Evolutionary conservation across 1,140 invertebrate genomes (phyloP).

Genomic region (Akabosia matsudoensis): DNA sequence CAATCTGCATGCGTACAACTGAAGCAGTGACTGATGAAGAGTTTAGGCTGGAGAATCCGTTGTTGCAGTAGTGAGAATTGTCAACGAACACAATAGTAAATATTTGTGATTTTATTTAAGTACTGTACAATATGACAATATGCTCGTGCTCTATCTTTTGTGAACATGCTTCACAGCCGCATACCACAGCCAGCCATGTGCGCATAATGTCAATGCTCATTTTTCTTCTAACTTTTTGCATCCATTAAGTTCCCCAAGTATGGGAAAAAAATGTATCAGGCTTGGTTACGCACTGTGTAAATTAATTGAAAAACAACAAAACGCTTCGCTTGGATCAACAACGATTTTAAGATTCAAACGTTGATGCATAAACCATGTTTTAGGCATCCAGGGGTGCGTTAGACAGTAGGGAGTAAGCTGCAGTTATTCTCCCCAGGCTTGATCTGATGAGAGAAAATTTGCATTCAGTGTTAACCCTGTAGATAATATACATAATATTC

Average conservation of each 20-base stretch:
- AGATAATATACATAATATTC: neutral
- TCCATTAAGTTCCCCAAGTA: too few species aligned
- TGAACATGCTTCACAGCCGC: too few species aligned
- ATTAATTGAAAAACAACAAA: neutral
- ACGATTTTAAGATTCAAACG: neutral
- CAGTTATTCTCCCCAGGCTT: too few species aligned
- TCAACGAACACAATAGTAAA: too few species aligned
- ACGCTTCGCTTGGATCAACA: neutral
- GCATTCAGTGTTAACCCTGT: neutral
- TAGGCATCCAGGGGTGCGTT: neutral
- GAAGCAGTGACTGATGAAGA: neutral
- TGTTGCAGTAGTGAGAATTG: too few species aligned
- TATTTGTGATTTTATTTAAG: too few species aligned
- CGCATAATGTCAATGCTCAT: too few species aligned
- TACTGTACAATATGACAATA: too few species aligned
- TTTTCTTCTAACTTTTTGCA: too few species aligned
- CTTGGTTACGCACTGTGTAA: neutral
- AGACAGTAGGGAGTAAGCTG: neutral
- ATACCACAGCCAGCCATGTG: too few species aligned
- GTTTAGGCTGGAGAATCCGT: too few species aligned
- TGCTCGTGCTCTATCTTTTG: too few species aligned
- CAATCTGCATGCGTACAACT: neutral
- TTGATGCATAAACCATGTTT: neutral
- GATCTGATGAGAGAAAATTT: neutral
- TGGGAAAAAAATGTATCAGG: neutral